phyloP scores from a whole-genome alignment of 2,797 vertebrate genomes.

The Sebastes melanostomus region DNA sequence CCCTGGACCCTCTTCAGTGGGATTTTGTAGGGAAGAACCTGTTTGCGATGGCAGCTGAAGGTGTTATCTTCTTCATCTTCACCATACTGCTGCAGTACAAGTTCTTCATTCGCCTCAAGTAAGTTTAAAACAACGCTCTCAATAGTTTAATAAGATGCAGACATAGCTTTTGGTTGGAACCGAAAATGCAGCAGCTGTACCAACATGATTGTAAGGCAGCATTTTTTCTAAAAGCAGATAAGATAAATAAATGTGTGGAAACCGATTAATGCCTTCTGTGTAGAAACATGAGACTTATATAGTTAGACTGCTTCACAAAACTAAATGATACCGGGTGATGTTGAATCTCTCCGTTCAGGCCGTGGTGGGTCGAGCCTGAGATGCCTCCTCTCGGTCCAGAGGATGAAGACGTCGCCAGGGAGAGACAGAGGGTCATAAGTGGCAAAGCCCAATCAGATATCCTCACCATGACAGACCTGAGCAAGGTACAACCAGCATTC shows the following conservation, averaged over 20 bases:
- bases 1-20: conserved; percentile 88
- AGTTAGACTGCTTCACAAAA: background rate
- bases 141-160: background rate
- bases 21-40: conserved; percentile 92
- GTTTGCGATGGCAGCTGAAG: conserved; percentile 88
- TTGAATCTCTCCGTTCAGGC: conserved; percentile 63
- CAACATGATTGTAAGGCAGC: background rate
- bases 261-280: background rate
- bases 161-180: background rate
- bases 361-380: conserved; percentile 66
- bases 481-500: conserved; percentile 83
- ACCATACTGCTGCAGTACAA: conserved; percentile 90
- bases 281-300: background rate
- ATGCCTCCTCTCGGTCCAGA: conserved; percentile 82
- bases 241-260: background rate
- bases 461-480: conserved; percentile 87
- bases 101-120: conserved; percentile 83
- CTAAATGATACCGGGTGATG: background rate
- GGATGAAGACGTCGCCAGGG: conserved; percentile 87
- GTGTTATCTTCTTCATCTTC: conserved; percentile 88
- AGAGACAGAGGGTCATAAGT: conserved; percentile 82
- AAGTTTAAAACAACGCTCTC: background rate
- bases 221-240: background rate
- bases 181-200: too few species aligned
- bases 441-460: conserved; percentile 77